A percentile compares a stretch with the other conserved stretches of the same genome.
Evolutionary conservation across 2,888 invertebrate genomes (phyloP).

Genomic region (Tiphia femorata): DNA sequence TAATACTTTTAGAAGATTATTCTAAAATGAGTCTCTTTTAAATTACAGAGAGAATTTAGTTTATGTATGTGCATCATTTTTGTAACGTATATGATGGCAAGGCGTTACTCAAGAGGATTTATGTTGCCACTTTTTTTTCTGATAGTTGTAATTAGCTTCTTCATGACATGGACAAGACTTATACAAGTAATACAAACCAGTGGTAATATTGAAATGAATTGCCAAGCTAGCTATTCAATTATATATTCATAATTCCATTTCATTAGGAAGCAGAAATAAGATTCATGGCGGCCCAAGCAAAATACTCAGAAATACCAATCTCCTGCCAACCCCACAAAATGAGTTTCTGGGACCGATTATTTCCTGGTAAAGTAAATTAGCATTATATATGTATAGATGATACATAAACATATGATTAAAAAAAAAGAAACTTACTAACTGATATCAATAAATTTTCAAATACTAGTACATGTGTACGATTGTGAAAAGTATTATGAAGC

Average conservation of each 20-base stretch:
- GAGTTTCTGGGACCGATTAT: slow-evolving; percentile 36
- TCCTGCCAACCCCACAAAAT: slow-evolving; percentile 53
- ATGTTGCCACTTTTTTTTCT: too few relatives aligned
- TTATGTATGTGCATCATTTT: too few relatives aligned
- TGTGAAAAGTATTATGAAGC: slow-evolving; percentile 56
- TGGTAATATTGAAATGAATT: too few relatives aligned
- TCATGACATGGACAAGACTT: slow-evolving; percentile 56
- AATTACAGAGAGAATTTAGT: slow-evolving; percentile 35
- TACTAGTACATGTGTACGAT: slow-evolving; percentile 29
- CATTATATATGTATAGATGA: neutral
- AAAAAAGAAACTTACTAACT: neutral
- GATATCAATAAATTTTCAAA: neutral
- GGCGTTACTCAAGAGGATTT: too few relatives aligned
- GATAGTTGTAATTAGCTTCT: slow-evolving; percentile 46
- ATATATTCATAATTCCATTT: slow-evolving; percentile 12
- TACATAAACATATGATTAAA: neutral
- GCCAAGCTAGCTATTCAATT: neutral
- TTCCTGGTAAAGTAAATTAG: neutral
- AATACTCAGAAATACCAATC: slow-evolving; percentile 45
- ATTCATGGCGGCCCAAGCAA: slow-evolving; percentile 40
- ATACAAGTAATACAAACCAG: slow-evolving; percentile 56
- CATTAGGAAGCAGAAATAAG: slow-evolving; percentile 56
- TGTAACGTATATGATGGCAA: too few relatives aligned
- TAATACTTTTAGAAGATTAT: slow-evolving; percentile 8
- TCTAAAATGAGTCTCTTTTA: slow-evolving; percentile 5